A percentile compares a stretch with the other conserved stretches of the same genome.
phyloP scores from a whole-genome alignment of 2,113 vertebrate species.

The Pandion haliaetus region DNA sequence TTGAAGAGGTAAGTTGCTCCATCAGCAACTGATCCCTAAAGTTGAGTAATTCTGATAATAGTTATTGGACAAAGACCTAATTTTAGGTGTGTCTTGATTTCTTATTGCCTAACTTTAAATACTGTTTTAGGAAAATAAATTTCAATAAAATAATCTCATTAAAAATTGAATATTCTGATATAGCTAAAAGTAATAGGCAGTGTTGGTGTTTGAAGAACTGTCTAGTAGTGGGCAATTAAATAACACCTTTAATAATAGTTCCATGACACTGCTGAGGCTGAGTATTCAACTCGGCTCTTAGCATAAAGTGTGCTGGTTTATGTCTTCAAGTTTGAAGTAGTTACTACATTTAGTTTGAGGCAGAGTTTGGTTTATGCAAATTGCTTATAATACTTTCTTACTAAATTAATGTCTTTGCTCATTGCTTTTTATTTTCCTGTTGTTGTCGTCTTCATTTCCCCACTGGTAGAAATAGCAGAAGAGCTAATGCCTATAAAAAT shows the following conservation, averaged over 20 bases:
- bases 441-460: not conserved
- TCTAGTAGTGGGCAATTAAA: not conserved
- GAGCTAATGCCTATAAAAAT: not conserved
- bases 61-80: not conserved
- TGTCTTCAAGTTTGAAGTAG: not conserved
- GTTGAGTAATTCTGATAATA: not conserved
- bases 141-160: not conserved
- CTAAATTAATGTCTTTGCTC: not conserved
- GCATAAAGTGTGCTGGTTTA: not conserved
- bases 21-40: not conserved
- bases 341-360: not conserved
- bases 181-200: not conserved
- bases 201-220: not conserved
- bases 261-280: not conserved
- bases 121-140: not conserved
- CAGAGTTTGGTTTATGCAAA: not conserved
- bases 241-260: not conserved
- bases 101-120: not conserved
- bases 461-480: not conserved
- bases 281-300: not conserved
- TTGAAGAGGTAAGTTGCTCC: conserved; percentile 84
- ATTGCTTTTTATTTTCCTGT: not conserved
- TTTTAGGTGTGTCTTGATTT: not conserved
- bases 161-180: not conserved
- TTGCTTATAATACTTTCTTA: not conserved